Percentiles rank a stretch among this genome's conserved stretches.
Evolutionary conservation across 2,888 invertebrate species (phyloP).

Genomic region (Calephelis perditalis): DNA sequence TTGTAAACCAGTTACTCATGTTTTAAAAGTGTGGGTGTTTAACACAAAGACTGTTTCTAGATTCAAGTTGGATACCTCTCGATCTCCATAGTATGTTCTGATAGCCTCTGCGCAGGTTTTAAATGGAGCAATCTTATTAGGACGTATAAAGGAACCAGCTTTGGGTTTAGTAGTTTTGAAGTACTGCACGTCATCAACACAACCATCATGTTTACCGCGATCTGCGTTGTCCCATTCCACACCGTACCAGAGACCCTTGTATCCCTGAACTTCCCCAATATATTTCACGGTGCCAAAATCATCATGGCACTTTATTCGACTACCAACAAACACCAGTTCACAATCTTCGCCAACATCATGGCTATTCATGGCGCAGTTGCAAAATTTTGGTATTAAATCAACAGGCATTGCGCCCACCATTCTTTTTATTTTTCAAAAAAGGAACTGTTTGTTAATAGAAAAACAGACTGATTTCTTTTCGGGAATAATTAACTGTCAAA

Average conservation of each 20-base stretch:
- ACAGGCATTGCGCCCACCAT: constrained; percentile 78
- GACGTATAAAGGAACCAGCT: constrained; percentile 93
- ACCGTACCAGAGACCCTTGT: constrained; percentile 90
- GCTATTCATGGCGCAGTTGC: constrained; percentile 68
- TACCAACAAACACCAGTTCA: constrained; percentile 69
- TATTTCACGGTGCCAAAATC: constrained; percentile 81
- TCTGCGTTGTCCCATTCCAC: constrained; percentile 96
- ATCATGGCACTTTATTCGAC: constrained; percentile 61
- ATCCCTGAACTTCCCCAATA: constrained; percentile 85
- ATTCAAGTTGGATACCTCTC: constrained; percentile 49
- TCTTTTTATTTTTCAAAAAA: constrained; percentile 67
- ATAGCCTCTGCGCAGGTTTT: constrained; percentile 87
- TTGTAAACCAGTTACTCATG: constrained; percentile 9
- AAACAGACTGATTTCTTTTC: constrained; percentile 60
- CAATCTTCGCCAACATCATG: constrained; percentile 67
- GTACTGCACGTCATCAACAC: constrained; percentile 87
- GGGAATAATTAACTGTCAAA: constrained; percentile 41
- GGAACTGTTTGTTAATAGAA: constrained; percentile 64
- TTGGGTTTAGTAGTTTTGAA: constrained; percentile 86
- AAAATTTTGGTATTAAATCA: constrained; percentile 75
- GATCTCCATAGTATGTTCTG: constrained; percentile 63
- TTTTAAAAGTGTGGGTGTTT: constrained; percentile 6
- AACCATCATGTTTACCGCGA: constrained; percentile 96
- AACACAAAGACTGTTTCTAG: constrained; percentile 1
- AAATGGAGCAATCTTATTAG: constrained; percentile 86